A percentile compares a stretch with the other conserved stretches of the same genome.
Conservation (phyloP, 2,888 invertebrate genomes). For the Dimorphilus gyrociliatus region DNA sequence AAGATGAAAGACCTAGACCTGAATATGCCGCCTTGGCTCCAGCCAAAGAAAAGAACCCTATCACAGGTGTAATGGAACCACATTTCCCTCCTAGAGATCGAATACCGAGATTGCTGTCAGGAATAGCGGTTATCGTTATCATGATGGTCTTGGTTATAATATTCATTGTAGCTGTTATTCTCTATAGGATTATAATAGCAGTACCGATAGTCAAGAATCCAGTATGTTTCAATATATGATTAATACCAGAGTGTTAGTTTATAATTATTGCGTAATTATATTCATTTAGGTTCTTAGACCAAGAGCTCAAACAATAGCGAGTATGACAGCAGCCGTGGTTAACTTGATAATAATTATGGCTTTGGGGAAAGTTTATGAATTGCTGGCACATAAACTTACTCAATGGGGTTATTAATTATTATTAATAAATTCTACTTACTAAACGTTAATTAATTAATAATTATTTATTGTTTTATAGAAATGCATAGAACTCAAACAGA, state of each 20-base stretch:
- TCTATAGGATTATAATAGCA: conserved; percentile 43
- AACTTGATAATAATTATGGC: conserved; percentile 45
- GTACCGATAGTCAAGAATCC: conserved; percentile 42
- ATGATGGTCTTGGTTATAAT: conserved; percentile 45
- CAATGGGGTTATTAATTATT: conserved; percentile 40
- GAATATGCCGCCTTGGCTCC: conserved; percentile 43
- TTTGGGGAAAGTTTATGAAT: conserved; percentile 43
- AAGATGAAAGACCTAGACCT: conserved; percentile 44
- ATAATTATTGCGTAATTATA: no score
- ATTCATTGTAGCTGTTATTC: conserved; percentile 44
- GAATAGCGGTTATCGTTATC: conserved; percentile 41
- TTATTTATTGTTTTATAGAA: conserved; percentile 19
- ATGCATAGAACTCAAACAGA: conserved; percentile 39
- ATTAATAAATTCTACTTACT: background rate
- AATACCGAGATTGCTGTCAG: conserved; percentile 41
- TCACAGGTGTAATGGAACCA: conserved; percentile 44
- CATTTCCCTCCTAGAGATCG: conserved; percentile 40
- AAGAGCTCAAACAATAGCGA: conserved; percentile 41
- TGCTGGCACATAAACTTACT: conserved; percentile 42
- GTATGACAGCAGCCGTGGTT: conserved; percentile 42
- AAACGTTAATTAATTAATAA: background rate
- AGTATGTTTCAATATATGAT: no score
- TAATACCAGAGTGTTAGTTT: no score
- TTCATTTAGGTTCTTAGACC: conserved; percentile 30
- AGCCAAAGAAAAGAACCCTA: conserved; percentile 42